These are phyloP conservation scores for Neelides sp. DNA, from an alignment of 1,140 invertebrate species.

Conservation along the genomic window DNA sequence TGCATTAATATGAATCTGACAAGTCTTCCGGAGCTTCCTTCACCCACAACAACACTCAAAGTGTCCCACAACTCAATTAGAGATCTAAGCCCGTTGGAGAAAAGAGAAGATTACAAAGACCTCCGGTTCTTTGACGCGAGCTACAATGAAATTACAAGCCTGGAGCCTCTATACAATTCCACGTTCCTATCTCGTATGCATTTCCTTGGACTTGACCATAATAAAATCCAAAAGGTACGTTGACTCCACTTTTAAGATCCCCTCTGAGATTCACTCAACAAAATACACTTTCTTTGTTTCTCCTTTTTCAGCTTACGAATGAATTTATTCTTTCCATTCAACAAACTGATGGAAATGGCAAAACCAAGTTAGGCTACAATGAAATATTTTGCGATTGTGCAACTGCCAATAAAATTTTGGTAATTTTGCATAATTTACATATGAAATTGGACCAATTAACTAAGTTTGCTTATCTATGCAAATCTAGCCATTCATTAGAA, in stretches of 20 bases:
- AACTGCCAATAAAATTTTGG: conserved; percentile 9
- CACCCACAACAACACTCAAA: conserved; percentile 12
- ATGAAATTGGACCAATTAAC: neutral
- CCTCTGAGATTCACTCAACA: neutral
- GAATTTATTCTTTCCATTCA: neutral
- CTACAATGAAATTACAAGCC: conserved; percentile 7
- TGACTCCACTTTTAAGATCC: neutral
- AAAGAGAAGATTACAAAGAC: conserved; percentile 12
- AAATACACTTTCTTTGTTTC: neutral
- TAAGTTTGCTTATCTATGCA: neutral
- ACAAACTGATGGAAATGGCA: conserved; percentile 7
- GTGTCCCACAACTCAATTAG: conserved; percentile 13
- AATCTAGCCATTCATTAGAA: no score
- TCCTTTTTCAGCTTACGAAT: neutral
- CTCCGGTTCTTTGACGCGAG: conserved; percentile 14
- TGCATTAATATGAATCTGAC: conserved; percentile 15
- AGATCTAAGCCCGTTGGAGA: conserved; percentile 12
- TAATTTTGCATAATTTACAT: neutral
- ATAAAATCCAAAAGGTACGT: conserved; percentile 10
- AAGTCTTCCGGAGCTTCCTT: conserved; percentile 8
- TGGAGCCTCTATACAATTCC: neutral
- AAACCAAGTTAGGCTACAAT: conserved; percentile 8
- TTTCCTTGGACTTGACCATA: conserved; percentile 10
- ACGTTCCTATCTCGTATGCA: conserved; percentile 8
- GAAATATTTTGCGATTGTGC: conserved; percentile 14